Conservation (phyloP, 2,797 vertebrate genomes). For the Hapalemur alaotrensis region DNA sequence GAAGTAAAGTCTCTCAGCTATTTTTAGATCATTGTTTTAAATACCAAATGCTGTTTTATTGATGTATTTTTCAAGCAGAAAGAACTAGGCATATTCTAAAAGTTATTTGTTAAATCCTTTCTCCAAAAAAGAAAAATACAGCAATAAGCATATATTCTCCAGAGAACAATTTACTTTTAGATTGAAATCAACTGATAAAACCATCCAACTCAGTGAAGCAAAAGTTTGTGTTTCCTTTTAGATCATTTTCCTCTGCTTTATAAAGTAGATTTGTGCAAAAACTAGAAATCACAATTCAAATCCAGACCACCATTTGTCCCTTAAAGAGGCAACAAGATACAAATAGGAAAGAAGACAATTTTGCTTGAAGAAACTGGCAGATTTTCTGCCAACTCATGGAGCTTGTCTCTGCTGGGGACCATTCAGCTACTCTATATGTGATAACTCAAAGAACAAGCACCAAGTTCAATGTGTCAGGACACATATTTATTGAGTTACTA, state of each 20-base stretch:
- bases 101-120: constrained; percentile 50
- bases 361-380: neutral
- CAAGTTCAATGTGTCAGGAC: neutral
- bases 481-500: neutral
- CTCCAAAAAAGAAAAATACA: neutral
- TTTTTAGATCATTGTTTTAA: constrained; percentile 70
- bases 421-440: neutral
- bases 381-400: neutral
- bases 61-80: constrained; percentile 40
- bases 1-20: constrained; percentile 40
- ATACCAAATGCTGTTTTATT: constrained; percentile 54
- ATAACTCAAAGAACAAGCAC: neutral
- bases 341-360: neutral
- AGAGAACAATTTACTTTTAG: constrained; percentile 47
- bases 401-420: neutral
- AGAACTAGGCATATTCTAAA: neutral
- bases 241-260: constrained; percentile 69
- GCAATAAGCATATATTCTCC: constrained; percentile 6
- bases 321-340: neutral
- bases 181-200: constrained; percentile 52
- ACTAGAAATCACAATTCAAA: neutral
- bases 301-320: neutral
- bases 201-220: neutral
- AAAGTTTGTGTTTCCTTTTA: constrained; percentile 71
- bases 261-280: neutral